Percentiles rank a stretch among this genome's conserved stretches.
Evolutionary conservation across 2,888 invertebrate species (phyloP).

Genomic region (Phortica okadai): DNA sequence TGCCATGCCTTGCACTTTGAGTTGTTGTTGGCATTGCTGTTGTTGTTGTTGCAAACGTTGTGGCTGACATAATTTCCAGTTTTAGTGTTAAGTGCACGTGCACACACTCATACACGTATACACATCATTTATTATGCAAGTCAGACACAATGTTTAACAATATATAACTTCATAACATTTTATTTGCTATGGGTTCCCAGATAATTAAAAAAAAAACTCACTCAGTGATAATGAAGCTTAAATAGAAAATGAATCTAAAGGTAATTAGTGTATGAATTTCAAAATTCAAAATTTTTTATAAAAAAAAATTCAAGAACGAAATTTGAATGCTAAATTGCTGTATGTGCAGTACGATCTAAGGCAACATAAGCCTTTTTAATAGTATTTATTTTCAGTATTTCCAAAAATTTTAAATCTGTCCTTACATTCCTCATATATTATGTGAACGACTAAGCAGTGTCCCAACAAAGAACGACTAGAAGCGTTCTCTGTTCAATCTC

Average conservation of each 20-base stretch:
- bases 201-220: too few species aligned
- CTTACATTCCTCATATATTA: too few species aligned
- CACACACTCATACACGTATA: neutral
- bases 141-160: neutral
- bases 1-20: neutral
- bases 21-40: neutral
- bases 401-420: too few species aligned
- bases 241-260: too few species aligned
- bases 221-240: too few species aligned
- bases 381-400: too few species aligned
- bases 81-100: neutral
- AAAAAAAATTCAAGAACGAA: too few species aligned
- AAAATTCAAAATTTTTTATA: too few species aligned
- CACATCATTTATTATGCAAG: constrained; percentile 4
- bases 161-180: neutral
- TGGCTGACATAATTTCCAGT: neutral
- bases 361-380: too few species aligned
- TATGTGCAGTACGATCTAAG: too few species aligned
- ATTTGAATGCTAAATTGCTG: too few species aligned
- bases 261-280: too few species aligned
- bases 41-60: neutral
- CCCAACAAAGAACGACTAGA: neutral
- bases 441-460: neutral
- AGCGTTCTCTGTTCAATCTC: neutral
- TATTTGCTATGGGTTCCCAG: neutral